phyloP scores from a whole-genome alignment of 1,140 invertebrate genomes.

The Acromyrmex echinatior region DNA sequence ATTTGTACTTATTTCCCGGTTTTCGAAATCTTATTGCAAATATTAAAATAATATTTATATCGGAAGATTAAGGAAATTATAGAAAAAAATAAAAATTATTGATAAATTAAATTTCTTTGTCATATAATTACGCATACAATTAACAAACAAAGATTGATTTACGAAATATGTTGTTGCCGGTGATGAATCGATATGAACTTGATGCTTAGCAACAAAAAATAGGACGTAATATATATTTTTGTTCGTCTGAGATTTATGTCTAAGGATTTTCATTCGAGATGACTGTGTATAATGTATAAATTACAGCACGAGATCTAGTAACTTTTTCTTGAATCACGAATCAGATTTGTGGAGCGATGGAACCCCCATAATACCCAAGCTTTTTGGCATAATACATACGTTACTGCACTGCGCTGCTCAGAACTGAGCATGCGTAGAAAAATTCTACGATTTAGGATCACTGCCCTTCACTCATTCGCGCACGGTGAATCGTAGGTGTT shows the following conservation, averaged over 20 bases:
- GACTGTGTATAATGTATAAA: not conserved
- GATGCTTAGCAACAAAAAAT: not conserved
- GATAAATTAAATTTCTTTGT: not conserved
- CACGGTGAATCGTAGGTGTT: slow-evolving; percentile 22
- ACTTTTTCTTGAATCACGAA: not conserved
- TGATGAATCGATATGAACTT: not conserved
- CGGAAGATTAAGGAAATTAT: not conserved
- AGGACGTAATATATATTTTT: not conserved
- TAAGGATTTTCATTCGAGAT: not conserved
- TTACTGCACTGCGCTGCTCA: not conserved
- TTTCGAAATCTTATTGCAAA: not conserved
- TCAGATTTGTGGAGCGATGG: not conserved
- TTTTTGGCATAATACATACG: not conserved
- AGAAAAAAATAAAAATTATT: not conserved
- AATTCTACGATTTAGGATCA: slow-evolving; percentile 34
- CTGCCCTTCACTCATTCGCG: slow-evolving; percentile 33
- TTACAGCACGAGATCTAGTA: not conserved
- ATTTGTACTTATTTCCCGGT: not conserved
- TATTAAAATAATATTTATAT: not conserved
- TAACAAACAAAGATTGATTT: not conserved
- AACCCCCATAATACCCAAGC: not conserved
- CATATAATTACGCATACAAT: not conserved
- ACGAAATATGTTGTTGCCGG: not conserved
- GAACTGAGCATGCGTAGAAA: slow-evolving; percentile 11
- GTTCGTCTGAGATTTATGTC: not conserved